Evolutionary conservation across 2,888 invertebrate genomes (phyloP), one percentile per base, ranked within the genome.

Genomic region (Drosophila lutescens): DNA sequence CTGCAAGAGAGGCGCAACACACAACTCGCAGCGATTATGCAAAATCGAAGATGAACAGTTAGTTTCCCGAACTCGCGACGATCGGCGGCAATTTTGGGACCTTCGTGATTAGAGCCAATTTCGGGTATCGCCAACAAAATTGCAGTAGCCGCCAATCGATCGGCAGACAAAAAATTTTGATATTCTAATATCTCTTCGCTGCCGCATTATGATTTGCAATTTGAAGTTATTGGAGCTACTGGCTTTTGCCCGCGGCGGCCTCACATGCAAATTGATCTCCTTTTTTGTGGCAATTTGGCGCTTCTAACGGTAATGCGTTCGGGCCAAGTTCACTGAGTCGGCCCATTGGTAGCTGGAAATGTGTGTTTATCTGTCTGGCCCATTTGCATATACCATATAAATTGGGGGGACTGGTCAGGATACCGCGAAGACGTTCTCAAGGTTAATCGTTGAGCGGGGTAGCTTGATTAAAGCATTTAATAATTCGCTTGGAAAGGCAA

Each of bases 151-250:
- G 58, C 30, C 57, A 46, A 54, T 47, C 57, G 51, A 54, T 53
- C 30, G 51, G 53, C 70, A 58, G 46, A 43, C 30, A 34, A 80
- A 63, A 66, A 58, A 17, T 49, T 46, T 51, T 72, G 63, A 70
- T 79, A 77, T 85, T 85, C 86, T 85, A 88, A 81, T 87, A 85
- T 50, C 32, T 46, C 32, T 10, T 26, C 38, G 53, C 59, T 36
- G 76, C 56, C 56, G 68, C 87, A 74, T 84, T 86, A 84, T 88
- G 86, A 82, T 75, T 88, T 86, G 78, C 82, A 84, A 88, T 88
- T 86, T 63, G 57, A 78, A 78, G 82, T 76, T 71, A 82, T 88
- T 86, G 86, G 74, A 83, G 86, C 83, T 84, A 84, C 83, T 76
- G 83, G 73, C 86, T 81, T 87, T 76, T 71, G 46, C 69, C 76